phyloP scores from a whole-genome alignment of 2,888 invertebrate genomes.

The Teleogryllus oceanicus region DNA sequence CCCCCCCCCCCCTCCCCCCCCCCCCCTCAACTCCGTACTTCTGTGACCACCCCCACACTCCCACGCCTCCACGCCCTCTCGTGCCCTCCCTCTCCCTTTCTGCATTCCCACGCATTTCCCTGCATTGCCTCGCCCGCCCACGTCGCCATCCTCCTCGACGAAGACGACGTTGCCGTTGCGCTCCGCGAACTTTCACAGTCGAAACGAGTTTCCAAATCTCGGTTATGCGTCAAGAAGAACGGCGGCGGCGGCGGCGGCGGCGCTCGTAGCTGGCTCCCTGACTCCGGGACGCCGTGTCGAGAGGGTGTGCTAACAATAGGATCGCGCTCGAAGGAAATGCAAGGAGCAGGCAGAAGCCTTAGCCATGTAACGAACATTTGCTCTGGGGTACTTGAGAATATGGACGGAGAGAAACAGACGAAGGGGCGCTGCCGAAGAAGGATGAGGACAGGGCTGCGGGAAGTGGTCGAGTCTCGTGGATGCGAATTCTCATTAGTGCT shows the following conservation, averaged over 20 bases:
- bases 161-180: background rate
- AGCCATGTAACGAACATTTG: background rate
- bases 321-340: background rate
- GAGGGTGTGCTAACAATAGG: background rate
- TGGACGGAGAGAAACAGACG: background rate
- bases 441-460: background rate
- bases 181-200: background rate
- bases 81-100: no score
- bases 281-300: background rate
- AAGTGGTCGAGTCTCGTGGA: background rate
- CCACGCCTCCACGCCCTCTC: no score
- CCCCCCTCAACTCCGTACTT: no score
- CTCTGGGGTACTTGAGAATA: background rate
- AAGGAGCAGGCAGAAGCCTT: background rate
- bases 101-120: background rate
- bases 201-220: conserved; percentile 18
- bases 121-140: background rate
- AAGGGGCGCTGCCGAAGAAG: background rate
- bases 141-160: background rate
- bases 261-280: no score
- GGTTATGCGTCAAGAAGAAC: background rate
- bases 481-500: conserved; percentile 4
- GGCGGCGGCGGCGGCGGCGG: background rate
- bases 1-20: no score
- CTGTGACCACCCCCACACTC: no score